These are phyloP conservation scores for Hemicrepidius hirtus DNA, from an alignment of 2,888 invertebrate genomes.

Conservation along the genomic window DNA sequence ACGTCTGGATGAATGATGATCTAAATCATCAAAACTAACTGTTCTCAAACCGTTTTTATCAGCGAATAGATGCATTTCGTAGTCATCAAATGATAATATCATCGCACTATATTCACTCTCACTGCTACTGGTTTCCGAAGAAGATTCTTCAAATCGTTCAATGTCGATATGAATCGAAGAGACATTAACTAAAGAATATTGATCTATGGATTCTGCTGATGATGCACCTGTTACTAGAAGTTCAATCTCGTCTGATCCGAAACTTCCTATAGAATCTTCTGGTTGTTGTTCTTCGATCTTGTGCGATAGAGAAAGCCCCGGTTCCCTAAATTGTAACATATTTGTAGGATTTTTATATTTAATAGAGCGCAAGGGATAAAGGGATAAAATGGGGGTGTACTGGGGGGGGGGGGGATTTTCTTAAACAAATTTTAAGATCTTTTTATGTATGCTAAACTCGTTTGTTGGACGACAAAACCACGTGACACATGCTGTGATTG, in stretches of 20 bases:
- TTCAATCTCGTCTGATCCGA: constrained; percentile 13
- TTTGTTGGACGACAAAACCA: too few species aligned
- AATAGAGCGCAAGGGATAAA: too few species aligned
- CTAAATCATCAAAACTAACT: constrained; percentile 28
- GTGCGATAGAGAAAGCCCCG: neutral
- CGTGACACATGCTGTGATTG: too few species aligned
- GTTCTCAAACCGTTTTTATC: constrained; percentile 25
- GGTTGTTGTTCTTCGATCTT: neutral
- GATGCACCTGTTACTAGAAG: neutral
- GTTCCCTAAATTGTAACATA: neutral
- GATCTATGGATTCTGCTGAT: constrained; percentile 57
- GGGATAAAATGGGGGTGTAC: too few species aligned
- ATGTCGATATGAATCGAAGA: constrained; percentile 59
- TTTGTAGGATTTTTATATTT: too few species aligned
- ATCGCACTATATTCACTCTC: constrained; percentile 50
- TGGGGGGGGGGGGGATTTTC: too few species aligned
- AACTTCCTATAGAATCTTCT: neutral
- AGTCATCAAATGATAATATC: constrained; percentile 50
- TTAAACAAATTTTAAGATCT: too few species aligned
- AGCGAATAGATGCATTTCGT: constrained; percentile 51
- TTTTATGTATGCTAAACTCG: too few species aligned
- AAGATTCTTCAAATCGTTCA: constrained; percentile 52
- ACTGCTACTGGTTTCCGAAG: constrained; percentile 16
- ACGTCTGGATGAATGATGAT: constrained; percentile 31
- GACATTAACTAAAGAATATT: constrained; percentile 62